Conservation (phyloP, 1,140 invertebrate genomes). For the Drosophila ficusphila region DNA sequence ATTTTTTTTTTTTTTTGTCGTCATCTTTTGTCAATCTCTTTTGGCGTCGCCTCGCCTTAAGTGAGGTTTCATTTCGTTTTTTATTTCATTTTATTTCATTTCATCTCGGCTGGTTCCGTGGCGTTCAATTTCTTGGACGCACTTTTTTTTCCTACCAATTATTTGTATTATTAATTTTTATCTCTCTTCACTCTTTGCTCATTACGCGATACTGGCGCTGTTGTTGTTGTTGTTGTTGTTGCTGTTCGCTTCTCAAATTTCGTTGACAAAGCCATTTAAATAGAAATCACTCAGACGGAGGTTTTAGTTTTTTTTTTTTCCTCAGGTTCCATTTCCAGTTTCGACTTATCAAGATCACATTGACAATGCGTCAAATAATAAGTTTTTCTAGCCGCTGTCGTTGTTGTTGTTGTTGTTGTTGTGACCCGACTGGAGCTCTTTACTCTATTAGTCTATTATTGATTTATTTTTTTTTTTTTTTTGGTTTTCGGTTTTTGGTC, state of each 20-base stretch:
- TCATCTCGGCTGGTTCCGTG: not conserved
- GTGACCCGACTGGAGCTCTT: conserved; percentile 45
- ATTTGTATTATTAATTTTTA: conserved; percentile 82
- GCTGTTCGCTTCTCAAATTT: conserved; percentile 65
- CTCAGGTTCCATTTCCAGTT: conserved; percentile 46
- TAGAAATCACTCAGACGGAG: conserved; percentile 72
- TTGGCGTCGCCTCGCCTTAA: conserved; percentile 65
- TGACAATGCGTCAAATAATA: conserved; percentile 83
- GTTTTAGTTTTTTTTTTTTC: conserved; percentile 2
- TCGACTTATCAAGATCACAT: conserved; percentile 78
- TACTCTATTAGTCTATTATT: conserved; percentile 72
- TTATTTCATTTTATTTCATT: conserved; percentile 39
- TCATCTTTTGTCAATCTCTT: conserved; percentile 69
- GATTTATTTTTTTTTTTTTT: conserved; percentile 40
- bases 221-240: conserved; percentile 52
- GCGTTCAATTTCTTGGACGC: conserved; percentile 26
- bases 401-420: conserved; percentile 15
- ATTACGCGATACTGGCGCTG: conserved; percentile 55
- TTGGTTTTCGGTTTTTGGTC: conserved; percentile 31
- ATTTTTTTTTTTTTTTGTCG: conserved; percentile 41
- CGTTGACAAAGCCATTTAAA: conserved; percentile 82
- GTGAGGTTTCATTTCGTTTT: conserved; percentile 72
- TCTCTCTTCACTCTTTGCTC: conserved; percentile 82
- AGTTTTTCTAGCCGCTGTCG: conserved; percentile 32
- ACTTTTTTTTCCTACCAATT: conserved; percentile 47